Evolutionary conservation across 2,888 invertebrate species (phyloP), one percentile per base, ranked within the genome.

Genomic region (Gymnosoma rotundatum): DNA sequence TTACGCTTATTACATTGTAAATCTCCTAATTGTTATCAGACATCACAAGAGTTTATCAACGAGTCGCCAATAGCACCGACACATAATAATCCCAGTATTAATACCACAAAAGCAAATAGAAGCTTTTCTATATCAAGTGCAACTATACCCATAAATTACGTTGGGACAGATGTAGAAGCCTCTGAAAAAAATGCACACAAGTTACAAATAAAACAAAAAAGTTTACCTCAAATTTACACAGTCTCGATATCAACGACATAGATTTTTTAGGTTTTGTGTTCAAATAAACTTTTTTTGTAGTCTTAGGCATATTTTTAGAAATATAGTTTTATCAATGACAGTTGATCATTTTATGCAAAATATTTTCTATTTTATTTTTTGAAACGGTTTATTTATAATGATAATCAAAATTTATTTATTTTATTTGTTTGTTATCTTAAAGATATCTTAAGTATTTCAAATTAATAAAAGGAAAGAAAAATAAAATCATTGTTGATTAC

Each of bases 1-100:
- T 93, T 94, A 42, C 94, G 94, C 86, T 93, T 96, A 14, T 91
- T 96, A 18, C 94, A 94, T 36, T 96, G 96, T 89, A 94, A 94
- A 88, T 93, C 93, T 82, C 95, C 95, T 0, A 95, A 95, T 75
- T 69, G 74, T 64, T 72, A 78, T 78, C 78, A 81, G 67, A 75
- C 52, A 32, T 52, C 78, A 21, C 8, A 20, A 25, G 54, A 64
- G n/a, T n/a, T 61, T 66, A 54, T 25, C 32, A 73, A 69, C 48
- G 38, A 52, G 5, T 73, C 80, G 1, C 75, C 72, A 2, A 21
- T 60, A 14, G 42, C 38, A 61, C 60, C 58, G 18, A 84, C 69
- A 61, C 66, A 48, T 36, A 32, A 14, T 50, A 32, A 14, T 50
- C 63, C 69, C 10, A 25, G 16, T 8, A 78, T 73, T 21, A 25